Evolutionary conservation across 2,113 vertebrate species (phyloP), one percentile per base, ranked within the genome.

Genomic region (Poecilia latipinna): DNA sequence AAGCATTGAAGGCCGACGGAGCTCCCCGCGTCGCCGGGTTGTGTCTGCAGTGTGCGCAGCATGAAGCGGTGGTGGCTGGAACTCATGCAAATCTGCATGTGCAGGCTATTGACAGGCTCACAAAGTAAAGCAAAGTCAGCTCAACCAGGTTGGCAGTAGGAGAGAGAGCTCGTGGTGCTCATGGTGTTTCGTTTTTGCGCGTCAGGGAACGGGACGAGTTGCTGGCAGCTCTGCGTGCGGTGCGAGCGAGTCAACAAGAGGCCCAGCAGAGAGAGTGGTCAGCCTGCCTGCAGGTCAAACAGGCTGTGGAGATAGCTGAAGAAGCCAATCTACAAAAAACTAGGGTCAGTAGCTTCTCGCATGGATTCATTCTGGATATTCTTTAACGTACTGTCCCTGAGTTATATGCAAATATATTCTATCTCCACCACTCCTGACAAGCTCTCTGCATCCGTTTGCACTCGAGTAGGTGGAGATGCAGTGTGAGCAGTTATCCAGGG

Each of bases 201-300:
- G 76, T 1, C 88, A 99, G 98, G 90, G 98, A 99, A 84, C 95
- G 96, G 70, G 95, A 99, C 85, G 98, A 99, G 75, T 88, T 99
- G 85, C 91, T 96, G 89, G 88, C 84, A 32, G 95, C 94, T 0
- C 91, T 99, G 68, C 90, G 94, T 72, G 91, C 94, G 0, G 33
- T 95, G 72, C 93, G 96, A 72, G 86, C 62, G 1, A 94, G 90
- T 78, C 89, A 96, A 77, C 91, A 90, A 68, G 96, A 96, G 57
- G 89, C 92, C 8, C 96, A 97, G 70, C 93, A 95, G 77, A 95
- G 94, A 82, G 96, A 98, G 91, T 94, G 94, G 81, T 91, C 91
- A 8, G 95, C 96, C 15, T 97, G 94, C 82, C 94, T 96, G 54
- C 97, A 97, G 93, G 95, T 98, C 83, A 97, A 97, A 82, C 93